phyloP scores from a whole-genome alignment of 2,888 invertebrate genomes.

The Heliconius erato region DNA sequence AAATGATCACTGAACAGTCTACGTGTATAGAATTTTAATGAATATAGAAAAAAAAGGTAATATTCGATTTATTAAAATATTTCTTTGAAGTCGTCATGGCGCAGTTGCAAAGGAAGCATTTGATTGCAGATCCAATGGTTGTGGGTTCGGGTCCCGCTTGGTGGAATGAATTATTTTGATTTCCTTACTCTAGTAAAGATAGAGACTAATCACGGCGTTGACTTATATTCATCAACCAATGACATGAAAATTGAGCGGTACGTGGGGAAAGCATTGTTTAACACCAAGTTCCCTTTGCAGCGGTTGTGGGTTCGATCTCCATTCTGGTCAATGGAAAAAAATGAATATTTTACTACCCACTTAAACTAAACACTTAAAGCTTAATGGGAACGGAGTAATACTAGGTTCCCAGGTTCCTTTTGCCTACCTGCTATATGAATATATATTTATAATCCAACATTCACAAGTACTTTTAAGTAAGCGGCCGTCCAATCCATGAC shows the following conservation, averaged over 20 bases:
- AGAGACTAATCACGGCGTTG: background rate
- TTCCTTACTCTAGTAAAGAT: background rate
- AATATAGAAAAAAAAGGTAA: background rate
- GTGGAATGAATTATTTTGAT: background rate
- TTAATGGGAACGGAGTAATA: too few species aligned
- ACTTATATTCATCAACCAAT: too few species aligned
- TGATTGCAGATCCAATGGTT: background rate
- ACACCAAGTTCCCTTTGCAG: too few species aligned
- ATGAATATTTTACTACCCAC: too few species aligned
- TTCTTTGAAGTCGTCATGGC: too few species aligned
- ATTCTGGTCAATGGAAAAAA: too few species aligned
- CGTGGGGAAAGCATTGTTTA: background rate
- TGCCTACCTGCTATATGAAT: too few species aligned
- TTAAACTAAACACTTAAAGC: too few species aligned
- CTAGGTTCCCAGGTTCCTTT: too few species aligned
- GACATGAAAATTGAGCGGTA: background rate
- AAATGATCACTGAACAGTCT: constrained; percentile 60
- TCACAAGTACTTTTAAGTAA: constrained; percentile 26
- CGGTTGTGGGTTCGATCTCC: too few species aligned
- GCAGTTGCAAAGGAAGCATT: background rate
- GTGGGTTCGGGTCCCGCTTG: background rate
- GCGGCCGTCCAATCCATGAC: constrained; percentile 9
- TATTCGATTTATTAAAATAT: too few species aligned
- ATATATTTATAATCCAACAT: background rate
- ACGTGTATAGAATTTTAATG: constrained; percentile 50